phyloP scores from a whole-genome alignment of 2,797 vertebrate species.

The Poeciliopsis turneri region DNA sequence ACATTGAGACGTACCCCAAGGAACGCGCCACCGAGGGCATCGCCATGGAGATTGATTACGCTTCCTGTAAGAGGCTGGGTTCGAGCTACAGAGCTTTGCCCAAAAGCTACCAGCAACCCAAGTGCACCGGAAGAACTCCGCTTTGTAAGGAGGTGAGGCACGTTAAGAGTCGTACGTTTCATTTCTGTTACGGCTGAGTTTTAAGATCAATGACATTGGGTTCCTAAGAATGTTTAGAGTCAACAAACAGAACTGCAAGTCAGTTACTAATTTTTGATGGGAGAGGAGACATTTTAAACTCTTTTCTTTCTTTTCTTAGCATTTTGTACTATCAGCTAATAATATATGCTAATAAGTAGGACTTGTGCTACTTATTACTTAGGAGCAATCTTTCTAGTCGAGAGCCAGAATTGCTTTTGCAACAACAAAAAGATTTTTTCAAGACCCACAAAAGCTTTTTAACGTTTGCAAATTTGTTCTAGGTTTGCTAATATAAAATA shows the following conservation, averaged over 20 bases:
- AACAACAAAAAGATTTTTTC: neutral
- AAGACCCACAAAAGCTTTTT: neutral
- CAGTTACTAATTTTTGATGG: neutral
- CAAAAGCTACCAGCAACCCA: slow-evolving; percentile 98
- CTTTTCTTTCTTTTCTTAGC: neutral
- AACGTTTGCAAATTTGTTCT: neutral
- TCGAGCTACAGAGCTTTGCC: slow-evolving; percentile 98
- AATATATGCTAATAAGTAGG: neutral
- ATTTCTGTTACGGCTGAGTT: neutral
- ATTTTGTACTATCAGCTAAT: neutral
- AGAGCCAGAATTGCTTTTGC: neutral
- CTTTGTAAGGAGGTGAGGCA: slow-evolving; percentile 95
- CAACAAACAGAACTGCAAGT: neutral
- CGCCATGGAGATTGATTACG: slow-evolving; percentile 99
- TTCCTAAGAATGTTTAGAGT: neutral
- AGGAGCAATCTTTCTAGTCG: too few relatives aligned
- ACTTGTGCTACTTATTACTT: neutral
- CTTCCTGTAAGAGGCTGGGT: slow-evolving; percentile 96
- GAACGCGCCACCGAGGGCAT: slow-evolving; percentile 97
- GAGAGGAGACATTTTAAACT: neutral
- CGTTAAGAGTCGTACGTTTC: neutral
- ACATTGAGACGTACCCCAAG: slow-evolving; percentile 95
- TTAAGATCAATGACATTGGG: neutral
- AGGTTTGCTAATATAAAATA: neutral
- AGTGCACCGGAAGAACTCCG: slow-evolving; percentile 94